Evolutionary conservation across 2,888 invertebrate species (phyloP).

Genomic region (Ophonus ardosiacus): DNA sequence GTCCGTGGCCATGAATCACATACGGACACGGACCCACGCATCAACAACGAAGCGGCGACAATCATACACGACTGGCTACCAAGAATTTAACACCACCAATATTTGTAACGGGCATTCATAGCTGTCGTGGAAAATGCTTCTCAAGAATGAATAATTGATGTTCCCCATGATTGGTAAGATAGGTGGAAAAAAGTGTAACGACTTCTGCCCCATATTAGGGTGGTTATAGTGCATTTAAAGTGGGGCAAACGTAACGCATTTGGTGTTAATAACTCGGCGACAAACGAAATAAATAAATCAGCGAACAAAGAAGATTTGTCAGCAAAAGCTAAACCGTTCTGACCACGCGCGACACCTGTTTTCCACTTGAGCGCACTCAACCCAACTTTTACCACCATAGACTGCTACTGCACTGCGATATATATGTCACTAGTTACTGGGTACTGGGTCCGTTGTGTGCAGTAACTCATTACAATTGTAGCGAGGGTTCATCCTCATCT

Average conservation of each 20-base stretch:
- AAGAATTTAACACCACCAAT: too few relatives aligned
- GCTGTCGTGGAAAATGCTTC: too few relatives aligned
- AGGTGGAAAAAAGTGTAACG: not conserved
- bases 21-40: not conserved
- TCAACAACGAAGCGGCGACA: not conserved
- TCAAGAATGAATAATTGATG: not conserved
- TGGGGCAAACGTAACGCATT: constrained; percentile 44
- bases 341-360: constrained; percentile 61
- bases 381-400: constrained; percentile 30
- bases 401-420: constrained; percentile 25
- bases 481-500: not conserved
- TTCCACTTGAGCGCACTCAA: constrained; percentile 61
- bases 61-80: too few relatives aligned
- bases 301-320: constrained; percentile 61
- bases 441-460: constrained; percentile 19
- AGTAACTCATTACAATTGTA: not conserved
- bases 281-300: constrained; percentile 63
- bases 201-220: not conserved
- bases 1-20: not conserved
- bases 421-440: constrained; percentile 32
- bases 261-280: constrained; percentile 50
- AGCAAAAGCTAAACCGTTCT: constrained; percentile 49
- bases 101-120: too few relatives aligned
- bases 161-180: not conserved
- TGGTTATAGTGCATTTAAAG: constrained; percentile 46